phyloP scores from a whole-genome alignment of 2,113 vertebrate genomes.

The Capra hircus region DNA sequence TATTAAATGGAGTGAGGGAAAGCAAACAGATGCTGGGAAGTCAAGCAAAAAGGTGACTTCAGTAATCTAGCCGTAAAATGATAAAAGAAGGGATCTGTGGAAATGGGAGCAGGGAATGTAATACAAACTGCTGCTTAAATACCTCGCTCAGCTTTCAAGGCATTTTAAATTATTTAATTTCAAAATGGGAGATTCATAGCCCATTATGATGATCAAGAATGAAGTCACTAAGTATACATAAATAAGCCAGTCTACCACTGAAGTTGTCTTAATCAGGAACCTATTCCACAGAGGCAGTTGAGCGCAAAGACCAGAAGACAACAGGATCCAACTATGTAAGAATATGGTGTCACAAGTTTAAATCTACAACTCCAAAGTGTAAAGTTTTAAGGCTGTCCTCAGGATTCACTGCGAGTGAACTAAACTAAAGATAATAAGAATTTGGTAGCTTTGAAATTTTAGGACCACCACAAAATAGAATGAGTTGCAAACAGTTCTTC shows the following conservation, averaged over 20 bases:
- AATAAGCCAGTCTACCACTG: not conserved
- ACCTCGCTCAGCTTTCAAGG: not conserved
- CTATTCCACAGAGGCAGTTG: not conserved
- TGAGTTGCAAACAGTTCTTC: not conserved
- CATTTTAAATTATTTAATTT: not conserved
- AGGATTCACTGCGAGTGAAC: not conserved
- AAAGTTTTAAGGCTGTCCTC: not conserved
- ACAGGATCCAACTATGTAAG: not conserved
- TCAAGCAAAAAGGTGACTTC: not conserved
- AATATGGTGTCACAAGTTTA: not conserved
- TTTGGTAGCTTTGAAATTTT: not conserved
- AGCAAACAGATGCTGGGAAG: not conserved
- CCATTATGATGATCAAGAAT: slow-evolving; percentile 4
- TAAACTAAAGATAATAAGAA: not conserved
- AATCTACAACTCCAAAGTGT: not conserved
- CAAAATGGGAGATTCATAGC: not conserved
- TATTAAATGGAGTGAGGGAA: not conserved
- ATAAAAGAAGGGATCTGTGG: not conserved
- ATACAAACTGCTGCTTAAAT: not conserved
- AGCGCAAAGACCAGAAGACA: not conserved
- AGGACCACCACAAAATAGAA: not conserved
- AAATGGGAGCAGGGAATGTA: not conserved
- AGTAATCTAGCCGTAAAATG: not conserved
- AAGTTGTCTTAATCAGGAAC: not conserved
- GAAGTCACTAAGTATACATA: not conserved